Conservation (phyloP, 2,113 vertebrate genomes). For the Halcyon malimbica region DNA sequence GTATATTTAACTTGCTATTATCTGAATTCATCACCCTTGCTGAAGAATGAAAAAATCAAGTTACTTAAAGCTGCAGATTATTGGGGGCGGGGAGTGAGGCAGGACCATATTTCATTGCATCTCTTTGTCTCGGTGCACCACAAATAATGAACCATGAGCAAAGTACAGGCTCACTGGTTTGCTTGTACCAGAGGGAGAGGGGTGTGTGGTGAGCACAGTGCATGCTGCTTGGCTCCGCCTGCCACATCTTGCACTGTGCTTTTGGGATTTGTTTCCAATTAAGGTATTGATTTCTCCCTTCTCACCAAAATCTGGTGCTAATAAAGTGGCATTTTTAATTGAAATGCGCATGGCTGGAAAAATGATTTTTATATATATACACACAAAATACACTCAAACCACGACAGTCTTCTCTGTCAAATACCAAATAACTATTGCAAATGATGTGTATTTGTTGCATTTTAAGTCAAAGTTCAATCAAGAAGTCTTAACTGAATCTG, state of each 20-base stretch:
- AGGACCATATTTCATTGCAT: rapidly evolving
- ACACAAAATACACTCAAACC: rapidly evolving
- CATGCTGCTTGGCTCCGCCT: not conserved
- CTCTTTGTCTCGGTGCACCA: not conserved
- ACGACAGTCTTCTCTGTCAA: not conserved
- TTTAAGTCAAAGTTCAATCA: not conserved
- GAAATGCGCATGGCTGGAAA: not conserved
- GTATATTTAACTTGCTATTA: not conserved
- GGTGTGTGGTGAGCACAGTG: rapidly evolving
- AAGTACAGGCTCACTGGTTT: not conserved
- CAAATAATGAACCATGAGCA: not conserved
- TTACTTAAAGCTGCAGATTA: not conserved
- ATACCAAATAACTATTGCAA: not conserved
- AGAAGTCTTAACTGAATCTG: not conserved
- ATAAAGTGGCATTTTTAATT: not conserved
- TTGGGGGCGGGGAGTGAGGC: not conserved
- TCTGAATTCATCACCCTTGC: not conserved
- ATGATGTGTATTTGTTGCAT: not conserved
- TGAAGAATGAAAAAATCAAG: not conserved
- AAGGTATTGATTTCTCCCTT: not conserved
- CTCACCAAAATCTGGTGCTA: not conserved
- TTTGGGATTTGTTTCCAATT: not conserved
- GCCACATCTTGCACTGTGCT: too few relatives aligned
- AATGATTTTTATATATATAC: not conserved
- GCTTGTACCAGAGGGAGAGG: not conserved